Evolutionary conservation across 1,140 invertebrate species (phyloP), one percentile per base, ranked within the genome.

Genomic region (Mamestra configurata): DNA sequence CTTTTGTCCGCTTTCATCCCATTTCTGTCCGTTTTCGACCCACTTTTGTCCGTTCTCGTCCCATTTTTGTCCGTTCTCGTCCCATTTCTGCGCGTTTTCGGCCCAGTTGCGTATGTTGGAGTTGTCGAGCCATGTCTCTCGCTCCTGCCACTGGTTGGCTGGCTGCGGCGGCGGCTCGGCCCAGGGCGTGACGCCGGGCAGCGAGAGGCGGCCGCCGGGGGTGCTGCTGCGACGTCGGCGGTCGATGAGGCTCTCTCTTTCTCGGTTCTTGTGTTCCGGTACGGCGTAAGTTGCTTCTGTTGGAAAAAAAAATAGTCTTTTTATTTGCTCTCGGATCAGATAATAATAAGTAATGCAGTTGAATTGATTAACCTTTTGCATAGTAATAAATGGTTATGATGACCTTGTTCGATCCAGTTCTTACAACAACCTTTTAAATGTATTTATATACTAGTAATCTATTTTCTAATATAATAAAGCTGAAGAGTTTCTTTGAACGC

Each of bases 281-380:
- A 94, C 92, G 7, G 93, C 92, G 79, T 94, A 94, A 15, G 93
- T 94, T n/a, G 90, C 92, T 86, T 94, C 93, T 75, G 18, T 20
- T 11, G 11, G 20, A 27, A 8, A 20, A 57, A 18, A 20, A 24
- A n/a, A 24, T 18, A 22, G 15, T 20, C 22, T 61, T 35, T 7
- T 68, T 43, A 4, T 4, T 57, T 8, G 8, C 4, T 18, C 2
- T 59, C 27, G 7, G 22, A 27, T 7, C 10, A 27, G 2, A 24
- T 61, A 6, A 11, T 53, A 72, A 51, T 35, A 61, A 15, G 11
- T 15, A 15, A 15, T 15, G 43, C 11, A 7, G 10, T 40, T 40
- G 40, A 40, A 40, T 40, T 40, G 8, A 40, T 40, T 40, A 40
- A 40, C 10, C 4, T 40, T 40, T 5, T 7, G 40, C 10, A 40